Conservation (phyloP, 2,797 vertebrate species). For the Syngnathus rostellatus region DNA sequence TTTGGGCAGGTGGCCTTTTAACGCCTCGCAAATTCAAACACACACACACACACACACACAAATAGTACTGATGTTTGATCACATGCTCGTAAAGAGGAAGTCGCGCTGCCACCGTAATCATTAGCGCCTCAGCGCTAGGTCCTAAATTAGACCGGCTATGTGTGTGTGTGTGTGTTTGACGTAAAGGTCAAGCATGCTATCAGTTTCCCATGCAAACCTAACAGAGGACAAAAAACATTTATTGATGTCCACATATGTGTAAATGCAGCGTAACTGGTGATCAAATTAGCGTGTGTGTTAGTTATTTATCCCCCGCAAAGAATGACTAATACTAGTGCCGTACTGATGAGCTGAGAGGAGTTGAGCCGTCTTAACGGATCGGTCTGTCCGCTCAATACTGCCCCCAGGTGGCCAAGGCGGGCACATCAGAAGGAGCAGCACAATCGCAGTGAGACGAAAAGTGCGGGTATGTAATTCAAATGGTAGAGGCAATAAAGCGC, state of each 20-base stretch:
- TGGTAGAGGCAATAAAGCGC: neutral
- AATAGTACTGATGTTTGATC: constrained; percentile 16
- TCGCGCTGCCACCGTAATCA: constrained; percentile 14
- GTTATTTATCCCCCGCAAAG: no score
- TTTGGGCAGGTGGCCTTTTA: constrained; percentile 40
- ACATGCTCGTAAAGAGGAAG: constrained; percentile 36
- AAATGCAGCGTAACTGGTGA: neutral
- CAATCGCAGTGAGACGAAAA: no score
- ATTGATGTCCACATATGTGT: constrained; percentile 6
- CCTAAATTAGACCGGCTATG: constrained; percentile 9
- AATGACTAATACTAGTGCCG: no score
- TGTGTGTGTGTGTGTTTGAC: neutral
- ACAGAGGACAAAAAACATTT: neutral
- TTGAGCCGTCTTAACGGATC: no score
- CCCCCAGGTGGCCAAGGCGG: no score
- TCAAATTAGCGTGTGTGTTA: neutral
- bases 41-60: no score
- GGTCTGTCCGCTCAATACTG: no score
- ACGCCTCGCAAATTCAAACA: neutral
- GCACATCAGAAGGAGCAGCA: no score
- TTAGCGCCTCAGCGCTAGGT: constrained; percentile 26
- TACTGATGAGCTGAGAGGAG: no score
- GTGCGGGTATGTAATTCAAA: no score
- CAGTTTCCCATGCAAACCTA: neutral
- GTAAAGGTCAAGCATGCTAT: neutral